Conservation (phyloP, 2,113 vertebrate genomes). For the Aldabrachelys gigantea region DNA sequence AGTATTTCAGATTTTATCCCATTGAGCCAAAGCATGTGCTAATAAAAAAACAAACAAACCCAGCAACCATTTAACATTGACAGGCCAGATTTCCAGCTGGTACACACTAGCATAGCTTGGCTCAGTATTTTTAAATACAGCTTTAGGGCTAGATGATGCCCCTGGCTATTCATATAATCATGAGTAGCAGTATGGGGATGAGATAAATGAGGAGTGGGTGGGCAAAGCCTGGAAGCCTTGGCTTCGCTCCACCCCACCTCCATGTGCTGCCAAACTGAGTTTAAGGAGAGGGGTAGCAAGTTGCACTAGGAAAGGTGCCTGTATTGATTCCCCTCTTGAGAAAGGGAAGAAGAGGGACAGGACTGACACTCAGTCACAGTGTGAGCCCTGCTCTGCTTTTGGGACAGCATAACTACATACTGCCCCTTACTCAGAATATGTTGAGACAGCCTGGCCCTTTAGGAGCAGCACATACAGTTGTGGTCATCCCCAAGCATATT, state of each 20-base stretch:
- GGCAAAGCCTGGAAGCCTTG: neutral
- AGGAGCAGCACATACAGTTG: neutral
- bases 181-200: neutral
- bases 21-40: neutral
- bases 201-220: neutral
- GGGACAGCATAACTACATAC: neutral
- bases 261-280: neutral
- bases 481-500: neutral
- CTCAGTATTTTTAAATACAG: neutral
- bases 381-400: neutral
- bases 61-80: neutral
- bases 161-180: neutral
- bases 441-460: neutral
- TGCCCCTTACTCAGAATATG: neutral
- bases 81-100: neutral
- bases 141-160: neutral
- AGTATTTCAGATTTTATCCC: constrained; percentile 46
- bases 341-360: neutral
- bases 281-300: neutral
- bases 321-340: fast-evolving
- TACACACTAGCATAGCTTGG: neutral
- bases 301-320: neutral
- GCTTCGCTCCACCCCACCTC: neutral
- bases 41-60: neutral
- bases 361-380: neutral